phyloP scores from a whole-genome alignment of 2,797 vertebrate species.

The Prionace glauca region DNA sequence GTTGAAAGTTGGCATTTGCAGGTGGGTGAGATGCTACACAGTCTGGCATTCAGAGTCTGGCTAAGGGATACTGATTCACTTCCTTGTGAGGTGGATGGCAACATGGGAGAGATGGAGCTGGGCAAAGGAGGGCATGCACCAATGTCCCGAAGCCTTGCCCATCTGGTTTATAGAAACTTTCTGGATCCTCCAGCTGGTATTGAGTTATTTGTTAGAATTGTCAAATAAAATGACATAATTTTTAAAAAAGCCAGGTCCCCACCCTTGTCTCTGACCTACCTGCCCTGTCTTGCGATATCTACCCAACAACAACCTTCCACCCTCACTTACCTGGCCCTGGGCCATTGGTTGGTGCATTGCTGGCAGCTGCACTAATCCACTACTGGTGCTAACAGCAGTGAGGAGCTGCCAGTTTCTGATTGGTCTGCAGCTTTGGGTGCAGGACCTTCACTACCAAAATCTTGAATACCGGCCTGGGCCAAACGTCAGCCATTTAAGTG shows the following conservation, averaged over 20 bases:
- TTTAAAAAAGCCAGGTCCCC: neutral
- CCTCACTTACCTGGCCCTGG: neutral
- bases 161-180: constrained; percentile 48
- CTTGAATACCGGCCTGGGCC: neutral
- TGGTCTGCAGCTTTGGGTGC: neutral
- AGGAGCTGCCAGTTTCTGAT: neutral
- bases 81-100: no score
- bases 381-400: neutral
- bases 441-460: neutral
- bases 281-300: no score
- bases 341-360: neutral
- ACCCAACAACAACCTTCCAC: neutral
- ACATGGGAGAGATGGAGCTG: neutral
- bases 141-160: constrained; percentile 43
- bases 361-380: neutral
- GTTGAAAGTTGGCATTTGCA: no score
- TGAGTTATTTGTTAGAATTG: neutral
- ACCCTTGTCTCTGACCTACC: no score
- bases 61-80: no score
- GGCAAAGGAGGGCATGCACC: neutral
- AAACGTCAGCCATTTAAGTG: neutral
- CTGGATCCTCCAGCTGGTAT: constrained; percentile 39
- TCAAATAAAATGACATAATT: neutral
- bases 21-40: no score
- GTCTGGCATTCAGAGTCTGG: no score